Conservation (phyloP, 2,113 vertebrate species). For the Symphodus melops region DNA sequence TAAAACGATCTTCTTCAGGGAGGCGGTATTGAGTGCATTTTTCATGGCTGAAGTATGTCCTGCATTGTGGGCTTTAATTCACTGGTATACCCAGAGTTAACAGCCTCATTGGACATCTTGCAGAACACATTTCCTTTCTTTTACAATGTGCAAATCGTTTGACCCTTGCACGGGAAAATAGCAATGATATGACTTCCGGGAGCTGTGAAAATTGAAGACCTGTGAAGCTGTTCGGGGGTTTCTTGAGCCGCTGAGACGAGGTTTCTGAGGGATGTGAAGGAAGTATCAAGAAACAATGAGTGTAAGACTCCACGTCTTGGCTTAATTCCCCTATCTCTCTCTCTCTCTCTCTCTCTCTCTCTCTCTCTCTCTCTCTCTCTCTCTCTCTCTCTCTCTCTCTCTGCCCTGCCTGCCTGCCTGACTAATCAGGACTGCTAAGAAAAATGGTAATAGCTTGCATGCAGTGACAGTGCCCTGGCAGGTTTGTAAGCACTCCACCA, state of each 20-base stretch:
- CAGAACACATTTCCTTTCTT: constrained; percentile 81
- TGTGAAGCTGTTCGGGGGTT: constrained; percentile 82
- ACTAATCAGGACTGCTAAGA: constrained; percentile 66
- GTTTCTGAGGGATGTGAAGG: constrained; percentile 85
- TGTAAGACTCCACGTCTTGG: constrained; percentile 45
- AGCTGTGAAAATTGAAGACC: constrained; percentile 86
- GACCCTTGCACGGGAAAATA: constrained; percentile 75
- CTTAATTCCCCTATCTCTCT: constrained; percentile 39
- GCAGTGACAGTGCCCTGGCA: constrained; percentile 67
- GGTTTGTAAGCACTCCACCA: constrained; percentile 63
- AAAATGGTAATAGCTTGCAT: constrained; percentile 70
- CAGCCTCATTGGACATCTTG: constrained; percentile 43
- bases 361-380: constrained; percentile 35
- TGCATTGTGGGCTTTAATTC: constrained; percentile 52
- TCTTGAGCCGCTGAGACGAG: constrained; percentile 70
- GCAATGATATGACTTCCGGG: constrained; percentile 86
- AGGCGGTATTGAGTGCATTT: constrained; percentile 63
- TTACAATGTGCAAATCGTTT: constrained; percentile 84
- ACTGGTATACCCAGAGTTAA: constrained; percentile 47
- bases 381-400: constrained; percentile 38
- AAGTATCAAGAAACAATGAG: constrained; percentile 87
- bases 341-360: constrained; percentile 17
- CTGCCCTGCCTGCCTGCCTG: constrained; percentile 30
- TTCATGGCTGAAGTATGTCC: constrained; percentile 60
- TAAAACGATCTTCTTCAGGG: constrained; percentile 54